A percentile compares a stretch with the other conserved stretches of the same genome.
Evolutionary conservation across 2,797 vertebrate genomes (phyloP).

Genomic region (Lithobates pipiens): DNA sequence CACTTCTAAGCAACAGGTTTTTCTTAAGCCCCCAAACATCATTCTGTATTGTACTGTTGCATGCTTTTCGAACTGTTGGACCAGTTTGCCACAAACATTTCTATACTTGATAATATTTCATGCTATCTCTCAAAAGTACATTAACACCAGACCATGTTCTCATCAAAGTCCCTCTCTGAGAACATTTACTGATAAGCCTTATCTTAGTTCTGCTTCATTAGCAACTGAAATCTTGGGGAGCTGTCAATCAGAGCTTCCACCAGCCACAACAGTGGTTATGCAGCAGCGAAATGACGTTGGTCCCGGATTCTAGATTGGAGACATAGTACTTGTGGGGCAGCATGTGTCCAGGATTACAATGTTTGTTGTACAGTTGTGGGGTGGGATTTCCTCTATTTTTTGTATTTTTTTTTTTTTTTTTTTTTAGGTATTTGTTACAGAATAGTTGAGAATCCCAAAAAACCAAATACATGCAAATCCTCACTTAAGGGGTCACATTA

Average conservation of each 20-base stretch:
- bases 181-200: conserved; percentile 97
- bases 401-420: no score
- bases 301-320: background rate
- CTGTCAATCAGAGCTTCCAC: conserved; percentile 76
- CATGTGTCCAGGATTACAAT: background rate
- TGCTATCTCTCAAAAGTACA: conserved; percentile 98
- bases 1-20: background rate
- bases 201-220: conserved; percentile 96
- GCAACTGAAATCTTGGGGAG: conserved; percentile 83
- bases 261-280: conserved; percentile 43
- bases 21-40: background rate
- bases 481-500: no score
- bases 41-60: background rate
- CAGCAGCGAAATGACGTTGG: conserved; percentile 15
- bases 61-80: background rate
- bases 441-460: no score
- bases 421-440: no score
- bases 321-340: background rate
- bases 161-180: conserved; percentile 95
- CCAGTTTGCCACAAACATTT: conserved; percentile 52
- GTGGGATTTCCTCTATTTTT: background rate
- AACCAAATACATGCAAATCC: no score
- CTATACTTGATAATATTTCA: conserved; percentile 71
- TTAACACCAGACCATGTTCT: conserved; percentile 93
- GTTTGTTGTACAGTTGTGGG: background rate